These are phyloP conservation scores for Zosterops borbonicus DNA, from an alignment of 2,113 vertebrate genomes.

Conservation along the genomic window DNA sequence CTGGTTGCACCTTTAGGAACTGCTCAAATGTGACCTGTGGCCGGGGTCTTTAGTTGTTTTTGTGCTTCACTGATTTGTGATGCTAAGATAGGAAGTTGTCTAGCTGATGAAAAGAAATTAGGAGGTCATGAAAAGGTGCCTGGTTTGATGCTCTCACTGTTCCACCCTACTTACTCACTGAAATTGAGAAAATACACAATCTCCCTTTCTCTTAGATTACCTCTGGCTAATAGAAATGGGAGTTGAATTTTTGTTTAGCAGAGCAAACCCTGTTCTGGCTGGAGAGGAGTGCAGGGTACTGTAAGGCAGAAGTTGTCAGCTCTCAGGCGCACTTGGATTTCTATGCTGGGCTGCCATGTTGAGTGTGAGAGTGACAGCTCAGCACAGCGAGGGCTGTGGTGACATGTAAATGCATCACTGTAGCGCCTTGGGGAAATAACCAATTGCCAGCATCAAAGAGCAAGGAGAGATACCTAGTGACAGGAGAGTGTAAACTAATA, in stretches of 20 bases:
- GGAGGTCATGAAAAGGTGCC: not conserved
- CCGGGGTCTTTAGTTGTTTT: not conserved
- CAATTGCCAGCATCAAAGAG: slow-evolving; percentile 58
- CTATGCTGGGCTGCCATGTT: not conserved
- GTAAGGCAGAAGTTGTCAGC: not conserved
- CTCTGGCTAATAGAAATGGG: not conserved
- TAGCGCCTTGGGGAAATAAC: slow-evolving; percentile 35
- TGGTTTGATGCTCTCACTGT: not conserved
- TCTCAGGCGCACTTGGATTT: not conserved
- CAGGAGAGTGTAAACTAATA: slow-evolving; percentile 58
- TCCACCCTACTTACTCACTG: not conserved
- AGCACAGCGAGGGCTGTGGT: not conserved
- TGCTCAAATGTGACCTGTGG: not conserved
- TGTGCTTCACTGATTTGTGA: not conserved
- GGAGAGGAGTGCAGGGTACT: not conserved
- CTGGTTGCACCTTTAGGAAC: not conserved
- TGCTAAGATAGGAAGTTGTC: not conserved
- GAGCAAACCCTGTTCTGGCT: not conserved
- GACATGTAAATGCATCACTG: slow-evolving; percentile 25
- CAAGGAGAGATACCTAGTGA: slow-evolving; percentile 19
- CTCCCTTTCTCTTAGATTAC: not conserved
- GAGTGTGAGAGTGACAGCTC: slow-evolving; percentile 16
- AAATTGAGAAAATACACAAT: not conserved
- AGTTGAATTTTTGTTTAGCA: not conserved
- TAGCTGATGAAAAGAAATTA: not conserved